Evolutionary conservation across 2,797 vertebrate genomes (phyloP), one percentile per base, ranked within the genome.

Genomic region (Anableps anableps): DNA sequence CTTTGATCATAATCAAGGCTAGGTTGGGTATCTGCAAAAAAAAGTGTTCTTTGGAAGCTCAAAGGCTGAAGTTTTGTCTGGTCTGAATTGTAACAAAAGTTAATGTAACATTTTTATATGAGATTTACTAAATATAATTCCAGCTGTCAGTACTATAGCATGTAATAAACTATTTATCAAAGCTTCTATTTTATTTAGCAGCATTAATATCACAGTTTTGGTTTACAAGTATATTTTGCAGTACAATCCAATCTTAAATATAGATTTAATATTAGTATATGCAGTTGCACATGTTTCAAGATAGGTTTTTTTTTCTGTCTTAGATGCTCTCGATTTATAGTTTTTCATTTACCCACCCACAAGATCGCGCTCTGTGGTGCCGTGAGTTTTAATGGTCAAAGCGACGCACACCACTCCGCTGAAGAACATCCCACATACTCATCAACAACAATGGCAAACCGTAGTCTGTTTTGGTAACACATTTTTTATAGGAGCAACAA

Each of bases 381-480:
- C 83, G 23, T 66, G 90, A 86, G 91, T 92, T 34, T 90, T 91
- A 92, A 92, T 90, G 92, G 91, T 92, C 90, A 91, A 78, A 80
- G 88, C 88, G 79, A 93, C 88, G 85, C 87, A 86, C 88, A 80
- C 21, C 74, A 80, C 88, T 91, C 89, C 91, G 89, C 90, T 85
- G 86, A 84, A 81, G 84, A 79, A 88, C 92, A 89, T 90, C 92
- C 88, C 92, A 92, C 89, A 85, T 85, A 86, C 83, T 90, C 91
- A 89, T 87, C 92, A 93, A 93, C 92, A 95, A 95, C 94, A 95
- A 95, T 94, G 92, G 92, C 93, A 95, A 92, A 91, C 88, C 91
- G 75, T 87, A 47, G 83, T 89, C 79, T 93, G 93, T 94, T 94
- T 88, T 90, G 91, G 89, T 91, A 91, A 89, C 68, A 47, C 43